Base-by-base conservation (phyloP, 2,888 invertebrate species). In the Ceramica pisi region DNA sequence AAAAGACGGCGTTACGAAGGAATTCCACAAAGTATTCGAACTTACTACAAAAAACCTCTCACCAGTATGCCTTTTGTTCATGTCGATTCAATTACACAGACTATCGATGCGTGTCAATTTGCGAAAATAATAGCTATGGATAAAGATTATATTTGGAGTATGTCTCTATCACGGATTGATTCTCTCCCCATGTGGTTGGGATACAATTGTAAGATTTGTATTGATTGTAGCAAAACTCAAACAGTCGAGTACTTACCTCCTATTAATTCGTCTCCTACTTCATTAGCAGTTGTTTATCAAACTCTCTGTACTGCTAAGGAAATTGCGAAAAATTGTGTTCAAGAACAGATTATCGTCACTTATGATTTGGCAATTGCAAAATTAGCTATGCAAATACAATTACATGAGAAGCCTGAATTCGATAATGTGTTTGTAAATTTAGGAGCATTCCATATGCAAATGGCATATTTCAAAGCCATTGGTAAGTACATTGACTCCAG, bases 361-460 rank as follows among this genome's bases (percentile, higher is more conserved):
- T 90, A 89, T 67, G 90, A 91, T 84, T 85, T 90, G 59, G 87
- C 87, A 1, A 91, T 89, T 31, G 87, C 87, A 9, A 87, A 88
- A 85, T 57, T 86, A 23, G 83, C 85, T 76, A 80, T 87, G 74
- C 81, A 87, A 55, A 86, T 90, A 26, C 88, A 90, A 78, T 5
- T 38, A 51, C 55, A 48, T 48, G 67, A 86, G 72, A 83, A 78
- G 3, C 68, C 68, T 14, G 16, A 53, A 80, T 91, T 68, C 59
- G 71, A 90, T 71, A 21, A 63, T 51, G 2, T 63, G 0, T 63
- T 63, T 9, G 9, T 48, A 5, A 51, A 63, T 38, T 41, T 89
- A 31, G 87, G 87, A 8, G 38, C 38, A 38, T 38, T 38, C 38
- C 38, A 38, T 38, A 38, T 10, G 9, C 38, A 38, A 38, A 38